phyloP scores from a whole-genome alignment of 1,140 invertebrate genomes.

The Papilio helenus region DNA sequence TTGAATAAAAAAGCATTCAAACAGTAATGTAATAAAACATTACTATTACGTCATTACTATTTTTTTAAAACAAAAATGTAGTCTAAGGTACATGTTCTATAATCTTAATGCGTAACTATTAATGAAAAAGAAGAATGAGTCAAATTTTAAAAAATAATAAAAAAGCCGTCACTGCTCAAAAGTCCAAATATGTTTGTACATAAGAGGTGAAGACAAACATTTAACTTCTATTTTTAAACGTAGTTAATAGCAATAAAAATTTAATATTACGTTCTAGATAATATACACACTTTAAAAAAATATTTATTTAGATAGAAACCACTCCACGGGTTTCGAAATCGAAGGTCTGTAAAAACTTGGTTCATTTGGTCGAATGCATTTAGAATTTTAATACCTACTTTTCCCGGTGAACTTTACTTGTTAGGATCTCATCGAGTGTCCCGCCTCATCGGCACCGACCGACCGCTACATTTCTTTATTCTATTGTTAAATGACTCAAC shows the following conservation, averaged over 20 bases:
- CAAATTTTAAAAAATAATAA: too few species aligned
- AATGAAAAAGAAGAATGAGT: too few species aligned
- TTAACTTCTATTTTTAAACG: background rate
- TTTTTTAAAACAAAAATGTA: too few species aligned
- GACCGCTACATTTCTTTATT: slow-evolving; percentile 37
- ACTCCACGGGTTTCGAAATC: slow-evolving; percentile 49
- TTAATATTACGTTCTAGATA: too few species aligned
- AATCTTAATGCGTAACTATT: too few species aligned
- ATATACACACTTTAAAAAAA: too few species aligned
- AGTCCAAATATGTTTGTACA: too few species aligned
- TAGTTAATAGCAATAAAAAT: background rate
- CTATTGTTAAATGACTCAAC: slow-evolving; percentile 33
- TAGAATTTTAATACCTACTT: slow-evolving; percentile 76
- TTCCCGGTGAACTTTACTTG: slow-evolving; percentile 70
- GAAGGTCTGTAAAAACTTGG: slow-evolving; percentile 72
- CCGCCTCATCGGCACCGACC: slow-evolving; percentile 49
- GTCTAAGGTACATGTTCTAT: too few species aligned
- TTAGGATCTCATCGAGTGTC: slow-evolving; percentile 61
- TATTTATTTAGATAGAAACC: background rate
- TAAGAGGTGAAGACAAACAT: too few species aligned
- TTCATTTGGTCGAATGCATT: slow-evolving; percentile 75
- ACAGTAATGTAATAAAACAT: background rate
- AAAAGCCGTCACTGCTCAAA: too few species aligned
- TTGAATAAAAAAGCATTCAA: background rate
- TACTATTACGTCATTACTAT: background rate